Evolutionary conservation across 35 echinoderm and acorn worm species (phyloP), one percentile per base, ranked within the genome.

Genomic region (Ptychodera flava): DNA sequence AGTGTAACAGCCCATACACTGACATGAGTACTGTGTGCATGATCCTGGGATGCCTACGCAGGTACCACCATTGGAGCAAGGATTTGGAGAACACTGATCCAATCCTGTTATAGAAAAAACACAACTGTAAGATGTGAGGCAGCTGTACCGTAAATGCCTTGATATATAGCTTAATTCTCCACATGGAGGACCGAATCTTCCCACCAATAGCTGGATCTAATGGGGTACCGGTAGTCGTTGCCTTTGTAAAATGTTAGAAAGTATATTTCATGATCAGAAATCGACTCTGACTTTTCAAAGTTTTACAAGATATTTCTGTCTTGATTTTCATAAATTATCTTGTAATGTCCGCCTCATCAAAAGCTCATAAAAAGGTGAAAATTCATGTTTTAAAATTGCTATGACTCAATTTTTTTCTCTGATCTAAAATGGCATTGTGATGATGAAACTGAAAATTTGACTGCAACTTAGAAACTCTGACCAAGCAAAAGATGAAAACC

Each of bases 21-120:
- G 35, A 78, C 93, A 94, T 32, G 87, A 78, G 84, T 94, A 94
- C 76, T 84, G 86, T 45, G 89, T 94, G 34, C 93, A 94, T 1
- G 89, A 91, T 53, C 90, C 90, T 0, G 85, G 34, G 12, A 88
- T 38, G 0, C 16, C 76, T 22, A 81, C 84, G 35, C 96, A 99
- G 0, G 88, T 87, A 37, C 92, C 96, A 33, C 88, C 90, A 82
- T 98, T 99, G 29, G 27, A 1, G 32, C 96, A 99, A 6, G 92
- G 96, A n/a, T 78, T 89, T 30, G 29, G 78, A 32, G 33, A n/a
- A 78, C 96, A 99, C 1, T 84, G 79, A 83, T 99, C 89, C 75
- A 85, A 16, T 1, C 78, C 85, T 78, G 32, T 34, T 38, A 81
- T 27, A 85, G 16, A 90, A 85, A 1, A 45, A 76, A 89, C n/a